phyloP scores from a whole-genome alignment of 2,888 invertebrate genomes.

The Caenorhabditis sulstoni region DNA sequence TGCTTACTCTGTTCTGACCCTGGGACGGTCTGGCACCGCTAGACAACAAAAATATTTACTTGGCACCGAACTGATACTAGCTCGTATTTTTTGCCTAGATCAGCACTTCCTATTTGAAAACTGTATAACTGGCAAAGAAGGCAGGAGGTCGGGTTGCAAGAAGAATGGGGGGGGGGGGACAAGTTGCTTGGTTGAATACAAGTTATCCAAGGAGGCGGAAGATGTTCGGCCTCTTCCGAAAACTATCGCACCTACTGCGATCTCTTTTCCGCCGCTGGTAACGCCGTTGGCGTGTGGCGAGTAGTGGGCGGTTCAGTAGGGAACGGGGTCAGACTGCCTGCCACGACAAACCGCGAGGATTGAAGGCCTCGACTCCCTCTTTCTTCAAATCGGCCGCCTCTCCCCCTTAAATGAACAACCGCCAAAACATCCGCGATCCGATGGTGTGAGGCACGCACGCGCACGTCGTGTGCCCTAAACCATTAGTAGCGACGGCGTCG shows the following conservation, averaged over 20 bases:
- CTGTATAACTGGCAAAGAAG: constrained; percentile 11
- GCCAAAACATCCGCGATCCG: constrained; percentile 63
- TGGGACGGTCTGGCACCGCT: constrained; percentile 54
- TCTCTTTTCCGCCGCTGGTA: constrained; percentile 16
- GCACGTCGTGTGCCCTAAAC: constrained; percentile 56
- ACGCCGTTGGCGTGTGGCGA: constrained; percentile 42
- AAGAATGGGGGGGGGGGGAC: too few species aligned
- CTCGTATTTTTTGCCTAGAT: constrained; percentile 25
- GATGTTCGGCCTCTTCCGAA: constrained; percentile 13
- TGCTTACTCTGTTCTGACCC: constrained; percentile 35
- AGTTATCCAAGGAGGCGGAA: not conserved
- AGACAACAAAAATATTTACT: constrained; percentile 57
- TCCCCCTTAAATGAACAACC: constrained; percentile 54
- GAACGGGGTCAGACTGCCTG: constrained; percentile 65
- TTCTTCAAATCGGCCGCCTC: constrained; percentile 43
- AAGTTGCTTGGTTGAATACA: constrained; percentile 4
- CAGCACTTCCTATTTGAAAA: constrained; percentile 16
- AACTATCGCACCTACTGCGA: constrained; percentile 21
- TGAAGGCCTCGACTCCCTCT: constrained; percentile 28
- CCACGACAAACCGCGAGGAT: constrained; percentile 58
- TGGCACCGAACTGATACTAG: constrained; percentile 42
- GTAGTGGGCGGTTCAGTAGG: constrained; percentile 54
- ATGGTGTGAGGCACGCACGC: constrained; percentile 59
- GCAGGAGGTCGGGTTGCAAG: constrained; percentile 5
- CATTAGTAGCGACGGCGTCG: constrained; percentile 41